phyloP scores from a whole-genome alignment of 2,113 vertebrate species.

The Ellobius talpinus region DNA sequence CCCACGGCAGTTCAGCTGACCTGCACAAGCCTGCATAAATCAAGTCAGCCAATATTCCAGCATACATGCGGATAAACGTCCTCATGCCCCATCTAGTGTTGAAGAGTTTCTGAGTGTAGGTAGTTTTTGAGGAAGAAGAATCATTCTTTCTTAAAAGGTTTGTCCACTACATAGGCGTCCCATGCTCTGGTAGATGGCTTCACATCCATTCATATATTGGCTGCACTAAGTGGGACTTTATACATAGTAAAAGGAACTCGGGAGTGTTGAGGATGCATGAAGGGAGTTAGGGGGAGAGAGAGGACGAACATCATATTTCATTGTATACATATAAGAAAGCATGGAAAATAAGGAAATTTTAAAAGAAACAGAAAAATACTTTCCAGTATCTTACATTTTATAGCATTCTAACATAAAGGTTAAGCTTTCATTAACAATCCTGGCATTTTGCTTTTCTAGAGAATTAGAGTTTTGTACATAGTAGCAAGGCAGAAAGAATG shows the following conservation, averaged over 20 bases:
- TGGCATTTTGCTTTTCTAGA: not conserved
- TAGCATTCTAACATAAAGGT: not conserved
- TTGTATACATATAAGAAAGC: not conserved
- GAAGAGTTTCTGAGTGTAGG: not conserved
- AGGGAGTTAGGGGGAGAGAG: not conserved
- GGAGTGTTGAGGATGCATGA: no score
- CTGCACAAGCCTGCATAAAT: not conserved
- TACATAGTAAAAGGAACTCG: not conserved
- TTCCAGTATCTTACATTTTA: not conserved
- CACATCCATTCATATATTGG: not conserved
- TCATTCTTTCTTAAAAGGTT: not conserved
- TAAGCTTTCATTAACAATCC: not conserved
- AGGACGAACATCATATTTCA: not conserved
- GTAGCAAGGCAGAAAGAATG: not conserved
- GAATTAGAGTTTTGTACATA: slow-evolving; percentile 10
- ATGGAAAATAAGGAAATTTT: not conserved
- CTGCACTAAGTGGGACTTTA: not conserved
- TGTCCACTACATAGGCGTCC: not conserved
- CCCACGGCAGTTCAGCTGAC: not conserved
- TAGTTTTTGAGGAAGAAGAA: not conserved
- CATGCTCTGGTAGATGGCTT: not conserved
- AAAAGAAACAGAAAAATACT: not conserved
- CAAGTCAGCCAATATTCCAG: not conserved
- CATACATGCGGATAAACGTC: not conserved
- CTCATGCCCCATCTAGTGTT: no score